Conservation (phyloP, 2,113 vertebrate genomes). For the Chroicocephalus ridibundus region DNA sequence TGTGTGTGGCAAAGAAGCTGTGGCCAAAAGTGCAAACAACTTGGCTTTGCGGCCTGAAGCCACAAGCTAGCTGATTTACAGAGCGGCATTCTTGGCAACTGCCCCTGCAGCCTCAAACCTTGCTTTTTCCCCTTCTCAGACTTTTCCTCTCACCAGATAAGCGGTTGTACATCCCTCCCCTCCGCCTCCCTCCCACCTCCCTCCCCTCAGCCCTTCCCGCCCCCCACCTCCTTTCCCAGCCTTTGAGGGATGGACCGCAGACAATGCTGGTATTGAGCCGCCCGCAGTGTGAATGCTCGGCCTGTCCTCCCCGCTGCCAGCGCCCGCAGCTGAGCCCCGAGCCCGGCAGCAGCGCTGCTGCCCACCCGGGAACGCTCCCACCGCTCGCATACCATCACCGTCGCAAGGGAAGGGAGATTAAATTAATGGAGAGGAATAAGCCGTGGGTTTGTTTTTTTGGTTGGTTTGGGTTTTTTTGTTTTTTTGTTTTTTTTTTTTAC, state of each 20-base stretch:
- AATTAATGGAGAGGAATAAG: not conserved
- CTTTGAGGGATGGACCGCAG: conserved; percentile 52
- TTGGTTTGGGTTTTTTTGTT: too few relatives aligned
- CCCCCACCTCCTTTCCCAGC: conserved; percentile 35
- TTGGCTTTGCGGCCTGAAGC: conserved; percentile 13
- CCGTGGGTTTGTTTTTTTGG: not conserved
- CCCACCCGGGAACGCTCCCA: conserved; percentile 56
- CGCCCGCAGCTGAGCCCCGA: conserved; percentile 74
- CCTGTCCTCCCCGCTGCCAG: conserved; percentile 71
- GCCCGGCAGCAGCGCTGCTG: conserved; percentile 61
- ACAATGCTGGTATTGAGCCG: conserved; percentile 79
- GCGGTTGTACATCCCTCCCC: conserved; percentile 31
- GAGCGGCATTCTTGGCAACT: conserved; percentile 30
- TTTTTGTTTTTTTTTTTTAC: not conserved
- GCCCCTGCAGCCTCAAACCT: not conserved
- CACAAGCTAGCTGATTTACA: conserved; percentile 19
- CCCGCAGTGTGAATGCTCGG: conserved; percentile 71
- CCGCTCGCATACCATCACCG: not conserved
- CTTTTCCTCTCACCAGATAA: conserved; percentile 30
- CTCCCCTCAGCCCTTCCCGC: conserved; percentile 17
- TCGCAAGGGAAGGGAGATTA: not conserved
- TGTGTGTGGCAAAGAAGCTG: not conserved
- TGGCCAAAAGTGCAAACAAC: conserved; percentile 19
- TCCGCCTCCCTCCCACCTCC: not conserved
- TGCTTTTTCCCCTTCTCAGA: not conserved